Evolutionary conservation across 2,113 vertebrate genomes (phyloP).

Genomic region (Neodon shergylaensis): DNA sequence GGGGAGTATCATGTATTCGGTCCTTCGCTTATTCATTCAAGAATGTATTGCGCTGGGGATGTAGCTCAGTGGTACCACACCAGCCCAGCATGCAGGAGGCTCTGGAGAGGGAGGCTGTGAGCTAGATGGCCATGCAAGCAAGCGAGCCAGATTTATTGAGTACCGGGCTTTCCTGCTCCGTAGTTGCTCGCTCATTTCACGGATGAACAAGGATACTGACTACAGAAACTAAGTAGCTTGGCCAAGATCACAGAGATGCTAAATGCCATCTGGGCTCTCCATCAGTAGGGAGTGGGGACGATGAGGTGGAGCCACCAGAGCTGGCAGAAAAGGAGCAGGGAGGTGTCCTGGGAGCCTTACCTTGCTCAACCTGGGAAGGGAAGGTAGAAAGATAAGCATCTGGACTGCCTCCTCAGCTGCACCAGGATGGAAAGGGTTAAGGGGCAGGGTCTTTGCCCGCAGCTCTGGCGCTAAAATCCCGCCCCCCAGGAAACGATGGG

Average conservation of each 20-base stretch:
- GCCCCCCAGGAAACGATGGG: not conserved
- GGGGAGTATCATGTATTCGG: not conserved
- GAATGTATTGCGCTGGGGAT: not conserved
- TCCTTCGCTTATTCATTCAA: not conserved
- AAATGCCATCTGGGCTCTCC: not conserved
- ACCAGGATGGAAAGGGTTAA: not conserved
- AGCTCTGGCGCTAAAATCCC: conserved; percentile 53
- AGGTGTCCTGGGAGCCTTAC: not conserved
- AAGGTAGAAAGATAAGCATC: not conserved
- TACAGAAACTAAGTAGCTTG: not conserved
- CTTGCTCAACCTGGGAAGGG: not conserved
- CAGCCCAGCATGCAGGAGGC: not conserved
- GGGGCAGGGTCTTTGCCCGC: conserved; percentile 55
- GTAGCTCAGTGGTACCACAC: not conserved
- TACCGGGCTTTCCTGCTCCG: too few species aligned
- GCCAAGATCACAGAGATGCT: not conserved
- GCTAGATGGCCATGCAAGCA: not conserved
- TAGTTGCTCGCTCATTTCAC: not conserved
- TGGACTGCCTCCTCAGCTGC: not conserved
- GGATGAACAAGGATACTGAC: not conserved
- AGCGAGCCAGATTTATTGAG: not conserved
- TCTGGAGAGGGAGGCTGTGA: too few species aligned
- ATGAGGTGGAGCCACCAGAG: not conserved
- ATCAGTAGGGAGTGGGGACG: not conserved
- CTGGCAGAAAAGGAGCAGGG: conserved; percentile 1